Evolutionary conservation across 2,113 vertebrate species (phyloP), one percentile per base, ranked within the genome.

Genomic region (Sander lucioperca): DNA sequence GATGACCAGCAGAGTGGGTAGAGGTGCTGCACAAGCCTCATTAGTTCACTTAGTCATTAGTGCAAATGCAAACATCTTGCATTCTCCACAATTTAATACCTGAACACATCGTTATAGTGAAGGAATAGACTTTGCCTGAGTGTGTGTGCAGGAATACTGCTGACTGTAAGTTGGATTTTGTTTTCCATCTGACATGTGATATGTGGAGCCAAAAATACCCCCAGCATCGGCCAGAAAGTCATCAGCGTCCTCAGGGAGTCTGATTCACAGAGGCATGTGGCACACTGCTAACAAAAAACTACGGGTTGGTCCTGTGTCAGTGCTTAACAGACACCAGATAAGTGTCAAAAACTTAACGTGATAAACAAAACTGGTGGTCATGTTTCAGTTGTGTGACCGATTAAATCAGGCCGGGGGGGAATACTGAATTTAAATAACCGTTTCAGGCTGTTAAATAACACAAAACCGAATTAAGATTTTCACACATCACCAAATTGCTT

Each of bases 211-310:
- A 70, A 47, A 70, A 80, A 77, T 77, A 83, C 47, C 72, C 21
- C 25, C 0, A 51, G 51, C 76, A 61, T 14, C 2, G 1, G 54
- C 23, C 47, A 59, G 50, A 72, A 53, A 72, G 53, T 23, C 63
- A 66, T 53, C 47, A 50, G 27, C 2, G 61, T 62, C 43, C 18
- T 63, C 33, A 11, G 71, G 12, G 33, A 3, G 70, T 74, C 43
- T 71, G 80, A 57, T 79, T 58, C 62, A 21, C n/a, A 1, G 70
- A 82, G 86, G 65, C 56, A 64, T 88, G 12, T 79, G 71, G 61
- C 58, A 47, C 70, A 19, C 61, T 53, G 47, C 47, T 45, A n/a
- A 76, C 23, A 70, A 50, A 58, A 47, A 77, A 72, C 56, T 27
- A 43, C 36, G 50, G 43, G 68, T 68, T 15, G 39, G 36, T 39